Conservation (phyloP, 1,140 invertebrate species). For the Pseudomyrmex gracilis region DNA sequence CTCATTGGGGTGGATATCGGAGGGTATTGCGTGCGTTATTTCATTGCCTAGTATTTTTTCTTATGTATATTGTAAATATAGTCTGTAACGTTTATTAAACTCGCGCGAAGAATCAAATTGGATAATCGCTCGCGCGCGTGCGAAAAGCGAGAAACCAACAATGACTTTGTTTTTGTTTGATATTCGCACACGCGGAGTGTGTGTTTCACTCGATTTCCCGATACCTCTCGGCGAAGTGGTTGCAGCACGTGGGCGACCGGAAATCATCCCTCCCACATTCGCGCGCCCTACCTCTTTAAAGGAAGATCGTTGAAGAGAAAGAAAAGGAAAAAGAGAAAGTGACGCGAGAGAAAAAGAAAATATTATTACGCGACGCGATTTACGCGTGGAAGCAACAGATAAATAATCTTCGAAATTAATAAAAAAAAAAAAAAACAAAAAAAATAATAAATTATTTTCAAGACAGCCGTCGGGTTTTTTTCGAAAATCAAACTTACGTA, state of each 20-base stretch:
- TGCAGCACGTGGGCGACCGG: conserved; percentile 81
- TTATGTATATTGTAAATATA: too few species aligned
- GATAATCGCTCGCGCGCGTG: too few species aligned
- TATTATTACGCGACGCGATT: too few species aligned
- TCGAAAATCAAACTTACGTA: too few species aligned
- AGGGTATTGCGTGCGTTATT: too few species aligned
- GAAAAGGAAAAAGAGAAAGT: conserved; percentile 37
- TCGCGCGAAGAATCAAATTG: too few species aligned
- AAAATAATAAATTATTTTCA: background rate
- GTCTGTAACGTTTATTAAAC: too few species aligned
- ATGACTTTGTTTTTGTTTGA: background rate
- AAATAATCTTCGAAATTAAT: background rate
- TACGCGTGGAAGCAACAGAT: conserved; percentile 9
- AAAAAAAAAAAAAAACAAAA: too few species aligned
- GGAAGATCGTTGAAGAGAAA: conserved; percentile 66
- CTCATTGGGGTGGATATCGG: too few species aligned
- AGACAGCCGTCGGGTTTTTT: too few species aligned
- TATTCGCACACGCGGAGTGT: conserved; percentile 66
- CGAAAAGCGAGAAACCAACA: too few species aligned
- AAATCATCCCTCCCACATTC: conserved; percentile 83
- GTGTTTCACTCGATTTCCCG: conserved; percentile 72
- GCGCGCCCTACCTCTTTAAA: conserved; percentile 77
- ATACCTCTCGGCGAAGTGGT: conserved; percentile 76
- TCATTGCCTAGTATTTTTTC: too few species aligned
- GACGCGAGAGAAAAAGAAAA: background rate